Evolutionary conservation across 2,113 vertebrate genomes (phyloP).

Genomic region (Octodon degus): DNA sequence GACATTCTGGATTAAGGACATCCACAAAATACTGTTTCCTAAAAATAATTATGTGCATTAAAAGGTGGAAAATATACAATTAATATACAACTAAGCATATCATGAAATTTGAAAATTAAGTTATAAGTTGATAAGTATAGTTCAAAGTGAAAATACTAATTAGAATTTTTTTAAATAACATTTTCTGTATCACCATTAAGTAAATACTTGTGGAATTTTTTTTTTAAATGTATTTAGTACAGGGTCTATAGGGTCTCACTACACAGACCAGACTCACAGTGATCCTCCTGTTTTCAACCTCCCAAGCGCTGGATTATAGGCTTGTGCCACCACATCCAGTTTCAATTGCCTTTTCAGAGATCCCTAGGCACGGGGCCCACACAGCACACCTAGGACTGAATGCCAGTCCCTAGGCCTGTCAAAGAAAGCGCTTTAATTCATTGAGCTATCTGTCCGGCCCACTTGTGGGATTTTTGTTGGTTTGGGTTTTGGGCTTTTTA

Average conservation of each 20-base stretch:
- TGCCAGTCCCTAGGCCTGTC: no score
- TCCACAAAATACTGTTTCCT: not conserved
- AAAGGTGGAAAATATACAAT: not conserved
- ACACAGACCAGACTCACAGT: no score
- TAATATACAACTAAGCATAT: not conserved
- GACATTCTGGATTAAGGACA: not conserved
- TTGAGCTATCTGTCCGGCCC: not conserved
- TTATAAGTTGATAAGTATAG: constrained; percentile 36
- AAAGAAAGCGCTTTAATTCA: no score
- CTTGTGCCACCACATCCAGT: no score
- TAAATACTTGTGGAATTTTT: constrained; percentile 1
- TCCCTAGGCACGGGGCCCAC: no score
- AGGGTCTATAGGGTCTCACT: no score
- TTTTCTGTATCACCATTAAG: constrained; percentile 47
- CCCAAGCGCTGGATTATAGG: no score
- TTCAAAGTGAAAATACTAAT: not conserved
- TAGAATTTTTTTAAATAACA: constrained; percentile 38
- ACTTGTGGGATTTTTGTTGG: not conserved
- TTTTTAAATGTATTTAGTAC: no score
- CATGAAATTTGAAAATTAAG: constrained; percentile 28
- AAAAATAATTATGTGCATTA: not conserved
- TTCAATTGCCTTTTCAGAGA: no score
- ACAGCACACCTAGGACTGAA: no score
- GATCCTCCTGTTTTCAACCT: no score
- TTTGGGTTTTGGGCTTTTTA: not conserved